Evolutionary conservation across 2,888 invertebrate genomes (phyloP), one percentile per base, ranked within the genome.

Genomic region (Agrochola lota): DNA sequence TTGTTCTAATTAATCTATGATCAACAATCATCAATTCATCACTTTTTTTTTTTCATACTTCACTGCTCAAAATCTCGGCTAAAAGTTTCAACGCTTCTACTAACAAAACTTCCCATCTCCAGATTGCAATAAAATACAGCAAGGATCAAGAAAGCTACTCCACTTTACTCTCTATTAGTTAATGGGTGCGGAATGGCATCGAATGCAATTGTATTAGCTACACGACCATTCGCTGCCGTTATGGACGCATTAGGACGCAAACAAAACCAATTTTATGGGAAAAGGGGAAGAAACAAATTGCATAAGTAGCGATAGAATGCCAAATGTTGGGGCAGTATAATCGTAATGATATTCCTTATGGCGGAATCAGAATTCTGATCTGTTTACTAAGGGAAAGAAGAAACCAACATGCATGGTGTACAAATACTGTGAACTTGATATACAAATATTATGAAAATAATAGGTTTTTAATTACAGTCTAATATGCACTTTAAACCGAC

Each of bases 181-280:
- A 86, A 86, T 86, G 87, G 81, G 67, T 76, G 30, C 43, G 69
- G 67, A 77, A 68, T 17, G 74, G 62, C 69, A 67, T 62, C 72
- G 55, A 57, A 66, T 85, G 83, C 77, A 83, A 87, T 83, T 67
- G 80, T 83, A 79, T 84, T 81, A 81, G 77, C 79, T 74, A 83
- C 72, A 83, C 64, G 60, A 78, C 75, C 75, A 76, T 83, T 83
- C 55, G 60, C 57, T 80, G 78, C 63, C 69, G 40, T 79, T 85
- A 79, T 43, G 43, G 69, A 55, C 49, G 67, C 80, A 80, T 85
- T 85, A 86, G 75, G 73, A 75, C 87, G 78, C 87, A 84, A 84
- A 87, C 81, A 84, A 85, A 85, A 84, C 71, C 75, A 69, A 80
- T 83, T 87, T 80, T 82, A 87, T 82, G 30, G 68, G 46, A 49